Percentiles rank a stretch among this genome's conserved stretches.
Conservation (phyloP, 2,797 vertebrate species). For the Mormyrops attenuatus region DNA sequence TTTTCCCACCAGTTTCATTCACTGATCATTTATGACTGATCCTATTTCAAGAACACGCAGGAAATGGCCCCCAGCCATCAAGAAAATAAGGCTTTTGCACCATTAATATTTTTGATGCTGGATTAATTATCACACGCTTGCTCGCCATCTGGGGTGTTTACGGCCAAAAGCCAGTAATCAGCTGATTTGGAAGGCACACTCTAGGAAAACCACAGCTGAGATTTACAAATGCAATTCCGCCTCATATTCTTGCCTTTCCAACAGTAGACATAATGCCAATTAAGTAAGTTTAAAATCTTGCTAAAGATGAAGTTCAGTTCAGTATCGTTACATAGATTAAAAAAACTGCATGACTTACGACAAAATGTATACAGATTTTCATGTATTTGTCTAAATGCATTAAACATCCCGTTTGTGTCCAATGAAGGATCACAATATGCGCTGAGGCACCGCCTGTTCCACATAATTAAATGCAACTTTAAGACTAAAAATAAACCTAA, state of each 20-base stretch:
- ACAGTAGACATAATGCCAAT: neutral
- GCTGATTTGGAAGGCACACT: neutral
- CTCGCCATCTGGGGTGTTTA: neutral
- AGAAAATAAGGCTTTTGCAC: constrained; percentile 6
- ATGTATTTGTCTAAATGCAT: neutral
- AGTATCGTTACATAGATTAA: neutral
- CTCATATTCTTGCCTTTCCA: neutral
- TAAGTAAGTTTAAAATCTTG: neutral
- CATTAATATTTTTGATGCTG: constrained; percentile 8
- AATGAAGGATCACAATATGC: neutral
- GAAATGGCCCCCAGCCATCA: neutral
- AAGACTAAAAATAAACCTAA: neutral
- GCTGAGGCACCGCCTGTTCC: neutral
- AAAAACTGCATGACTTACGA: neutral
- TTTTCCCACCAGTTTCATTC: neutral
- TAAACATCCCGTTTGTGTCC: neutral
- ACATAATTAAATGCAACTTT: neutral
- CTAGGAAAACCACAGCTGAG: neutral
- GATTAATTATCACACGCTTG: neutral
- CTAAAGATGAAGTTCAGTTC: neutral
- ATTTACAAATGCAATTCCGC: neutral
- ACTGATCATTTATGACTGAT: neutral
- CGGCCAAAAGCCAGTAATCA: neutral
- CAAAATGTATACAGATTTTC: neutral
- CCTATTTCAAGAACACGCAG: neutral